Base-by-base conservation (phyloP, 2,113 vertebrate genomes). In the Rhizomys pruinosus region DNA sequence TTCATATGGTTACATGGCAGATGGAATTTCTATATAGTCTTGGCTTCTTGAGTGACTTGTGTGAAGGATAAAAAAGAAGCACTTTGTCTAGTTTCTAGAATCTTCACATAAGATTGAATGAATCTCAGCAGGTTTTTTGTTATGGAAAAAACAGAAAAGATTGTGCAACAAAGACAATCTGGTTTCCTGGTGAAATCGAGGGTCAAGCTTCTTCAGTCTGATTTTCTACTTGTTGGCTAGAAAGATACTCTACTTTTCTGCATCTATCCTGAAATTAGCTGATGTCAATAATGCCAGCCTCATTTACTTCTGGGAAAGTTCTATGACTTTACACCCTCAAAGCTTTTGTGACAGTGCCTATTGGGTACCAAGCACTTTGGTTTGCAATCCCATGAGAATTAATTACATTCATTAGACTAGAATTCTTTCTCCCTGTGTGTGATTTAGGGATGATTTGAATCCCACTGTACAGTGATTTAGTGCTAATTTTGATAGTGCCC, bases 1-100 rank as follows among this genome's bases (percentile, higher is more conserved):
- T 98, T 98, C 94, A 97, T 97, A 98, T 98, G 97, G 97, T 98
- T 98, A 84, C 76, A 39, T 59, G 97, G 97, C 97, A 98, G 95
- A 98, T 98, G 97, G 96, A 92, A 95, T 97, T 87, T 97, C 96
- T 98, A 95, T 91, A 93, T 87, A 93, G 76, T 96, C 94, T 97
- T 97, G 87, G 97, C 52, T 72, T 98, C 94, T 73, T 88, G 55
- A 71, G 34, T 92, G 82, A 88, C 90, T 92, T 89, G 27, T 90
- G 42, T 84, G 19, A 42, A 66, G 27, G 25, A 92, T 59, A 37
- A 63, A 92, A 80, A 72, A 90, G 76, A 22, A 39, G 23, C 27
- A 87, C 29, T n/a, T n/a, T 78, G 13, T 89, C 72, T 61, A 10
- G 27, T 73, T 80, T 93, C 32, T 92, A 76, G 39, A 91, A 81